phyloP scores from a whole-genome alignment of 2,797 vertebrate genomes.

The Poecile montanus region DNA sequence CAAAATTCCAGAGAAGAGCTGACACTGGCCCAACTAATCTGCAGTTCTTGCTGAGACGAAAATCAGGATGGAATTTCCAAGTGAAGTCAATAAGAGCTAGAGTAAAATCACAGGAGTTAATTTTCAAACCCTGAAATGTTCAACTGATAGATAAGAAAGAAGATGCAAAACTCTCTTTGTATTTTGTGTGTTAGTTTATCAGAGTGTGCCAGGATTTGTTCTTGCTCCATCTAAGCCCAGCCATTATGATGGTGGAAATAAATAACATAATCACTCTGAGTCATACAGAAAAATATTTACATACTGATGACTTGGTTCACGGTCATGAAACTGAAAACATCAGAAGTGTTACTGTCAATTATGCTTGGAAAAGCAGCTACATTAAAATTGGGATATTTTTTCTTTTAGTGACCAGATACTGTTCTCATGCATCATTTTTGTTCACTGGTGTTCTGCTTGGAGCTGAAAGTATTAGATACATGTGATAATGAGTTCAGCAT shows the following conservation, averaged over 20 bases:
- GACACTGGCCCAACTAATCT: neutral
- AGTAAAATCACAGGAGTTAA: neutral
- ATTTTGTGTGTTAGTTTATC: neutral
- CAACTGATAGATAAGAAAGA: neutral
- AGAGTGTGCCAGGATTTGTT: neutral
- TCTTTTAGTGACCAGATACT: neutral
- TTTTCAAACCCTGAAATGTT: neutral
- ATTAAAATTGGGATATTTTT: neutral
- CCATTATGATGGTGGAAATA: neutral
- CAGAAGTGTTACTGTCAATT: neutral
- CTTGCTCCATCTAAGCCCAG: neutral
- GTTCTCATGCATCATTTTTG: neutral
- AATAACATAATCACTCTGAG: neutral
- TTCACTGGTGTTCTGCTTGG: neutral
- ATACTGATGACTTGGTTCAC: neutral
- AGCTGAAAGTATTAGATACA: neutral
- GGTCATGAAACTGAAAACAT: neutral
- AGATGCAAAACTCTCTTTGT: neutral
- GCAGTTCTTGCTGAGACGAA: neutral
- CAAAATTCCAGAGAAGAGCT: neutral
- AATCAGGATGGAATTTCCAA: neutral
- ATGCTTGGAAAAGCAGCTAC: neutral
- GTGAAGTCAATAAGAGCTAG: neutral
- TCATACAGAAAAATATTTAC: constrained; percentile 22
- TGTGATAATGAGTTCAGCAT: neutral